Evolutionary conservation across 2,797 vertebrate genomes (phyloP).

Genomic region (Delichon dasypus): DNA sequence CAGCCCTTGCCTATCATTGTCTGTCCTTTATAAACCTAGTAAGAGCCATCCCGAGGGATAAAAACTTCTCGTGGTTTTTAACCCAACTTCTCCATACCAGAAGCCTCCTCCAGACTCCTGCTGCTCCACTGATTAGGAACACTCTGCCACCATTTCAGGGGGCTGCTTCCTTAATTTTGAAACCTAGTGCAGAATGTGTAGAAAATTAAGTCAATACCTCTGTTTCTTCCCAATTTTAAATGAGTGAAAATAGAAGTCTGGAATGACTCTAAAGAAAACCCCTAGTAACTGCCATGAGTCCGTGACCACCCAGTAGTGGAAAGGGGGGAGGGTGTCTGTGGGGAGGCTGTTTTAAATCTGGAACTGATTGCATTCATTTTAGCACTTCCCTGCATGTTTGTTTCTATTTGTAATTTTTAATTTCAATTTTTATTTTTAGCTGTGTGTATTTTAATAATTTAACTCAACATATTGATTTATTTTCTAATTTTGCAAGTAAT

Average conservation of each 20-base stretch:
- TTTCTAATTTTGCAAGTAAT: background rate
- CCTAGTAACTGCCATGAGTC: background rate
- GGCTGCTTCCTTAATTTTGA: slow-evolving; percentile 7
- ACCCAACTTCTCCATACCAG: background rate
- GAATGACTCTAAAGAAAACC: slow-evolving; percentile 41
- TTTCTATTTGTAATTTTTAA: slow-evolving; percentile 10
- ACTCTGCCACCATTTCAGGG: background rate
- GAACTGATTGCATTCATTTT: slow-evolving; percentile 30
- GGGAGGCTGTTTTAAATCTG: slow-evolving; percentile 37
- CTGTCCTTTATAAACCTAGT: background rate
- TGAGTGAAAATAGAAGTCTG: slow-evolving; percentile 57
- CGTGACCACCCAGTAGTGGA: slow-evolving; percentile 51
- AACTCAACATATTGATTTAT: background rate
- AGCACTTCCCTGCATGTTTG: background rate
- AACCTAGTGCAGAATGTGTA: background rate
- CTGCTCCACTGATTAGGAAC: background rate
- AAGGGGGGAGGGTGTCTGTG: background rate
- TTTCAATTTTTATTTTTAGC: slow-evolving; percentile 38
- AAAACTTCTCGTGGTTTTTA: rapidly evolving
- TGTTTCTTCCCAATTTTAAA: slow-evolving; percentile 43
- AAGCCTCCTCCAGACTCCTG: background rate
- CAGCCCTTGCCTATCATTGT: background rate
- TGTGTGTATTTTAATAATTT: background rate
- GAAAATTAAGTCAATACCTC: slow-evolving; percentile 48
- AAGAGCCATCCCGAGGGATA: background rate